phyloP scores from a whole-genome alignment of 2,888 invertebrate species.

The Cephus nigrinus region DNA sequence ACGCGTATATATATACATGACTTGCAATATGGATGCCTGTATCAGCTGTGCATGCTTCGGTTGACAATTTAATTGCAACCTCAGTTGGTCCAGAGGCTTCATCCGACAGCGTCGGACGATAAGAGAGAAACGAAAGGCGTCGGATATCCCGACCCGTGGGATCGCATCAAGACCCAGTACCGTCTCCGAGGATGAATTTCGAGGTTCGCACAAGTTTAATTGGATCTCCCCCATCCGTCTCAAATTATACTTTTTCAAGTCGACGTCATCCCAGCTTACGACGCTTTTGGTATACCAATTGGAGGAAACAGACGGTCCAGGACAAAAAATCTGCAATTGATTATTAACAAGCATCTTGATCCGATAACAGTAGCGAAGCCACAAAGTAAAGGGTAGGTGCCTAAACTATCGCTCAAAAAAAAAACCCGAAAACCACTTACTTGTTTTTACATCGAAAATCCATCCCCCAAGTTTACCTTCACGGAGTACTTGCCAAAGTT shows the following conservation, averaged over 20 bases:
- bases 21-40: neutral
- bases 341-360: neutral
- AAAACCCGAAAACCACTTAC: neutral
- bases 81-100: slow-evolving; percentile 17
- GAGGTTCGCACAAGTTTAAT: slow-evolving; percentile 39
- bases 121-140: slow-evolving; percentile 9
- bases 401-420: neutral
- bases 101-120: neutral
- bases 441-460: slow-evolving; percentile 1
- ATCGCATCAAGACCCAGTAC: neutral
- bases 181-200: neutral
- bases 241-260: neutral
- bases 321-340: neutral
- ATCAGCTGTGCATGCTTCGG: slow-evolving; percentile 14
- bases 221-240: slow-evolving; percentile 25
- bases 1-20: too few relatives aligned
- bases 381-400: neutral
- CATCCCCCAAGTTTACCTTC: neutral
- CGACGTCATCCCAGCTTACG: neutral
- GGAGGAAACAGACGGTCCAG: neutral
- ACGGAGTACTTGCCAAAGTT: slow-evolving; percentile 18
- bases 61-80: slow-evolving; percentile 35
- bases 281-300: neutral
- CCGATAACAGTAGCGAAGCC: neutral
- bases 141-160: slow-evolving; percentile 17